Evolutionary conservation across 1,140 invertebrate species (phyloP), one percentile per base, ranked within the genome.

Genomic region (Drosophila willistoni): DNA sequence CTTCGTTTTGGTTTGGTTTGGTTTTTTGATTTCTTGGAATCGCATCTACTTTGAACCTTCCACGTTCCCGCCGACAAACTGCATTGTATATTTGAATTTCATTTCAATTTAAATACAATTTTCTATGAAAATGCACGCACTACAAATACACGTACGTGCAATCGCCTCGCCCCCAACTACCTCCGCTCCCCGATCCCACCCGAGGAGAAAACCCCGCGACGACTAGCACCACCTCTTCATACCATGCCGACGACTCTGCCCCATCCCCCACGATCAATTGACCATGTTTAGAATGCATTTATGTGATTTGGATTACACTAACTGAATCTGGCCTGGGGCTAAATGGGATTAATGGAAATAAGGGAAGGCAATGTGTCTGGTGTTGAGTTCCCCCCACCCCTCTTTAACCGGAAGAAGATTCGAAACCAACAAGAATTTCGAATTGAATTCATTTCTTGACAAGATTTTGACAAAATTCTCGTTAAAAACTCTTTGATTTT

Each of bases 51-150:
- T 89, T 89, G 84, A 89, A 89, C 79, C 79, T 68, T 81, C 71
- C 82, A 82, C 83, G 72, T 78, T 71, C 68, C 74, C 54, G 65
- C 25, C 56, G 56, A 25, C 66, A 71, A 54, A 73, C 69, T 86
- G 83, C 83, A 87, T 89, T 89, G 84, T 89, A 89, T 84, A 84
- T 89, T 89, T 89, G 80, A 89, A 84, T 84, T 84, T 89, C 77
- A 89, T 84, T 89, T 89, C 80, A 89, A 89, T 89, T 89, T 89
- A 89, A 89, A 89, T 89, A 89, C 85, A 76, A 89, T 89, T 89
- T 89, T 89, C 84, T 89, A 89, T 89, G 84, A 89, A 89, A 89
- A 89, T 81, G 84, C 84, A 87, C 84, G 83, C 84, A 86, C 85
- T 78, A 71, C 79, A 86, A 72, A 75, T 77, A 71, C 79, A 86